These are phyloP conservation scores for Cichlasoma orientale DNA, from an alignment of 2,797 vertebrate species.

Conservation along the genomic window DNA sequence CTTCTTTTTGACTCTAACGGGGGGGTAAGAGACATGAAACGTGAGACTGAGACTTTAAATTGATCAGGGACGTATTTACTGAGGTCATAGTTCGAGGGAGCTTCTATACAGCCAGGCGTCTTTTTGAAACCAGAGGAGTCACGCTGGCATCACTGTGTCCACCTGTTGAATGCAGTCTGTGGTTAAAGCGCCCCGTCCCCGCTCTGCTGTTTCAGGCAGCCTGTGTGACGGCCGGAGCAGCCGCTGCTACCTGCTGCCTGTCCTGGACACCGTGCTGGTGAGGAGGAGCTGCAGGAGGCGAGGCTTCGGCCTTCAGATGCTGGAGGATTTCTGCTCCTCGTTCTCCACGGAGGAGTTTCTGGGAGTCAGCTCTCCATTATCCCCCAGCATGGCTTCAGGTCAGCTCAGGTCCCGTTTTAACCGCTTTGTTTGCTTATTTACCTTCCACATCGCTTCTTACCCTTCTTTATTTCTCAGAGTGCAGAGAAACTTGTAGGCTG, in stretches of 20 bases:
- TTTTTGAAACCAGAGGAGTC: neutral
- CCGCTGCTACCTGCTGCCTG: slow-evolving; percentile 85
- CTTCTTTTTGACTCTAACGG: neutral
- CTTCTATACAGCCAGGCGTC: too few species aligned
- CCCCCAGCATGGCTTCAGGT: slow-evolving; percentile 90
- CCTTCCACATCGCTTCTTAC: neutral
- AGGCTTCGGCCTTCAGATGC: slow-evolving; percentile 87
- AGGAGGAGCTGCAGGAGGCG: slow-evolving; percentile 77
- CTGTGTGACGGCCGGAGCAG: slow-evolving; percentile 79
- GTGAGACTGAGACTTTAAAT: too few species aligned
- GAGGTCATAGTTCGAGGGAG: too few species aligned
- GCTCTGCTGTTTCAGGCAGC: slow-evolving; percentile 77
- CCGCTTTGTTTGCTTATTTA: neutral
- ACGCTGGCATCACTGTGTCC: neutral
- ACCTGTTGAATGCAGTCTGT: neutral
- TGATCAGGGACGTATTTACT: too few species aligned
- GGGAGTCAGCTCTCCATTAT: slow-evolving; percentile 89
- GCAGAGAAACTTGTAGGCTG: too few species aligned
- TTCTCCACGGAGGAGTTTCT: slow-evolving; percentile 83
- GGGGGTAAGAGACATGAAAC: too few species aligned
- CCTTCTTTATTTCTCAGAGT: neutral
- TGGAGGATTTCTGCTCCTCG: slow-evolving; percentile 87
- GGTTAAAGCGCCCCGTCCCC: neutral
- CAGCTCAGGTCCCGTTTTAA: neutral
- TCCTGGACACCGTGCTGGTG: slow-evolving; percentile 91